Percentiles rank a stretch among this genome's conserved stretches.
These are phyloP conservation scores for Hyaena hyaena DNA, from an alignment of 2,113 vertebrate genomes.

Conservation along the genomic window DNA sequence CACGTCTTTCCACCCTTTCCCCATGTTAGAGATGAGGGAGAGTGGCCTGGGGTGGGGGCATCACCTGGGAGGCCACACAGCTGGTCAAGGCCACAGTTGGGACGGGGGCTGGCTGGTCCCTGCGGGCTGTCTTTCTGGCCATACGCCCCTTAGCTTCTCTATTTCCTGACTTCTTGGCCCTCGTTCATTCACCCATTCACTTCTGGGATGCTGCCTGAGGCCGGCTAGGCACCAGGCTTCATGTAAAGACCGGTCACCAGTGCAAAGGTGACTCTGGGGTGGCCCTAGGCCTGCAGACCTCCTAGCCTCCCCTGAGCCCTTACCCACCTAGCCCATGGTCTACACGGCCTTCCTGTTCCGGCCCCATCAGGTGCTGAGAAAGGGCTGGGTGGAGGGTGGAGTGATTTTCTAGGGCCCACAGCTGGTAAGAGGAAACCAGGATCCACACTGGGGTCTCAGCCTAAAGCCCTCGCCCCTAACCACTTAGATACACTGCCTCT, in stretches of 20 bases:
- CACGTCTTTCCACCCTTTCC: not conserved
- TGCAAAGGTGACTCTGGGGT: not conserved
- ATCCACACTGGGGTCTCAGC: not conserved
- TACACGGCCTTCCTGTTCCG: not conserved
- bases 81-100: not conserved
- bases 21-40: not conserved
- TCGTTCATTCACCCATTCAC: not conserved
- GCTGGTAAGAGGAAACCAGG: not conserved
- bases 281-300: not conserved
- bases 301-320: not conserved
- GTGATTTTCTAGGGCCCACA: not conserved
- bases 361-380: rapidly evolving
- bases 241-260: not conserved
- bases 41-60: not conserved
- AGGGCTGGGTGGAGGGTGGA: rapidly evolving
- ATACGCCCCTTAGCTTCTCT: rapidly evolving
- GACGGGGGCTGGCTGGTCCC: not conserved
- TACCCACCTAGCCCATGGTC: not conserved
- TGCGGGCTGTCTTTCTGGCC: not conserved
- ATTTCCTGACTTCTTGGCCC: not conserved
- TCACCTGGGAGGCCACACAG: not conserved
- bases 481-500: not conserved
- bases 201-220: not conserved
- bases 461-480: not conserved
- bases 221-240: not conserved